A percentile compares a stretch with the other conserved stretches of the same genome.
phyloP scores from a whole-genome alignment of 2,113 vertebrate species.

The Mustela nigripes region DNA sequence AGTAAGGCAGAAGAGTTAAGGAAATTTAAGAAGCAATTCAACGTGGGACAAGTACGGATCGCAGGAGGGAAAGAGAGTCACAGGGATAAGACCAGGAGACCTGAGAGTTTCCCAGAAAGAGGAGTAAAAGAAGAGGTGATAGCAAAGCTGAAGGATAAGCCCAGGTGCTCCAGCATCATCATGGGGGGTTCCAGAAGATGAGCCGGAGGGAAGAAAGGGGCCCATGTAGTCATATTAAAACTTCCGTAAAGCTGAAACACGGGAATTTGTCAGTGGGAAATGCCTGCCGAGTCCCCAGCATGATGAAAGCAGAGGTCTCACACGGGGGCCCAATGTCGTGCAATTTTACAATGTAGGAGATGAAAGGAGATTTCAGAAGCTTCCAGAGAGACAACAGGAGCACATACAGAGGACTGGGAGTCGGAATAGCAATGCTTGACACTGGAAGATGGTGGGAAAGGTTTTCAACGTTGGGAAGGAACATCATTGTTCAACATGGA shows the following conservation, averaged over 20 bases:
- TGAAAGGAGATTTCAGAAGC: neutral
- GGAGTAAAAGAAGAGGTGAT: neutral
- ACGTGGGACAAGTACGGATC: neutral
- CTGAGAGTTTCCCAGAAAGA: neutral
- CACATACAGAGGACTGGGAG: neutral
- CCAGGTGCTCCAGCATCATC: too few relatives aligned
- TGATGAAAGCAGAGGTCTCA: neutral
- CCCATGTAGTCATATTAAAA: neutral
- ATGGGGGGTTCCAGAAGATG: neutral
- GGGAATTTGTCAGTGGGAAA: neutral
- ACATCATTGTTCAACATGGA: neutral
- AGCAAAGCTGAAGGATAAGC: neutral
- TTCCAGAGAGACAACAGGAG: neutral
- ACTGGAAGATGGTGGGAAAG: neutral
- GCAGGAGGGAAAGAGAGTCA: neutral
- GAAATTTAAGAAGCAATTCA: neutral
- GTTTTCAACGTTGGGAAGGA: neutral
- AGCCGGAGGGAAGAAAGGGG: neutral
- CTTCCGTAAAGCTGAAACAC: neutral
- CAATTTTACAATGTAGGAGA: neutral
- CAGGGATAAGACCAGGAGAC: neutral
- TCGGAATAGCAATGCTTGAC: neutral
- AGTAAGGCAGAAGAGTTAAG: neutral
- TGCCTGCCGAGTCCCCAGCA: neutral
- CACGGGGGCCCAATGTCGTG: neutral